phyloP scores from a whole-genome alignment of 2,113 vertebrate species.

The Perca fluviatilis region DNA sequence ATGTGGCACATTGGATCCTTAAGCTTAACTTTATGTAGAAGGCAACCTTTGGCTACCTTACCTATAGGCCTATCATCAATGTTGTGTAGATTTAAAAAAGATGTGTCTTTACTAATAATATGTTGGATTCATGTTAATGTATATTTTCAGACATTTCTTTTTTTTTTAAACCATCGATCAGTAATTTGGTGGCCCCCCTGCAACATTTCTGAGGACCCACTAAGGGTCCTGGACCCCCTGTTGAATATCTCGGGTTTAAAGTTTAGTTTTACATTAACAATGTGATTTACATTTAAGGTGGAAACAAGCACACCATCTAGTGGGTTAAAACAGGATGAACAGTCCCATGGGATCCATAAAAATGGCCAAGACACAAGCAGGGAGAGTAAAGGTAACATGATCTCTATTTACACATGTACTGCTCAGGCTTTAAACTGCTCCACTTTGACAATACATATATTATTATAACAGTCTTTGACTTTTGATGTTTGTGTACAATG shows the following conservation, averaged over 20 bases:
- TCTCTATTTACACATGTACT: conserved; percentile 28
- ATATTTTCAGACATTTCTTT: too few relatives aligned
- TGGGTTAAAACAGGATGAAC: conserved; percentile 60
- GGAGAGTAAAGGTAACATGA: conserved; percentile 72
- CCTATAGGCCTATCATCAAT: too few relatives aligned
- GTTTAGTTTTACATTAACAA: background rate
- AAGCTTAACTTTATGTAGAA: too few relatives aligned
- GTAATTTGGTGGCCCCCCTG: too few relatives aligned
- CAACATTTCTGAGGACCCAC: too few relatives aligned
- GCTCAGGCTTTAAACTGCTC: background rate
- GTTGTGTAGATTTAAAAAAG: too few relatives aligned
- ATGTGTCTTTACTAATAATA: too few relatives aligned
- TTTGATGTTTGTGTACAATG: conserved; percentile 45
- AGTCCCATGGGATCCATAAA: conserved; percentile 25
- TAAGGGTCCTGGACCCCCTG: too few relatives aligned
- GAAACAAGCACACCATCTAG: conserved; percentile 72
- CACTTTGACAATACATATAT: background rate
- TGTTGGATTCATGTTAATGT: too few relatives aligned
- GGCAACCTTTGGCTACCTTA: too few relatives aligned
- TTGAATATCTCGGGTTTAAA: background rate
- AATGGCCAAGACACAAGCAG: conserved; percentile 36
- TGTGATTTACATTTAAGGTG: conserved; percentile 50
- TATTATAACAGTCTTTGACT: conserved; percentile 20
- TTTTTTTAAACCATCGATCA: too few relatives aligned
- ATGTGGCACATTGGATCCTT: too few relatives aligned